Evolutionary conservation across 2,888 invertebrate species (phyloP), one percentile per base, ranked within the genome.

Genomic region (Acronicta aceris): DNA sequence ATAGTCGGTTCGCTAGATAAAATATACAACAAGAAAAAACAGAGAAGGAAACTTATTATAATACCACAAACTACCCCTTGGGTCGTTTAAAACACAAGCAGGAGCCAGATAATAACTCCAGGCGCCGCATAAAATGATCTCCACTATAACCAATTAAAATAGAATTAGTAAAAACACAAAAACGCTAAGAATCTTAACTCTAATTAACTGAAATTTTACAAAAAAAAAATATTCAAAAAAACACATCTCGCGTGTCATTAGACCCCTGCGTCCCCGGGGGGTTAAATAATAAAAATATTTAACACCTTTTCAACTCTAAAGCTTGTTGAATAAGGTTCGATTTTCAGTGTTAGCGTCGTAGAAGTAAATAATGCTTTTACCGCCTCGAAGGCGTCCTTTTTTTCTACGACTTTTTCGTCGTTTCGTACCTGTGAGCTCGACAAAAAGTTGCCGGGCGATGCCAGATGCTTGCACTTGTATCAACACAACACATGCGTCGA

Each of bases 161-260:
- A 75, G 78, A 85, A 88, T 89, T 87, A 87, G 85, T 83, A 67
- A 75, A 81, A 82, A 82, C 68, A 81, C 73, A 73, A 82, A 81
- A 79, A 81, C 82, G 38, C 72, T 65, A 80, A 73, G 78, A 82
- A 84, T 85, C 81, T 78, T 73, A 81, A 79, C 85, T 86, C 83
- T 89, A 90, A 92, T 92, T 90, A 90, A 89, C 87, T 84, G 81
- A 81, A 83, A 86, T 79, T 83, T 70, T 59, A 82, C 81, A 84
- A 85, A 85, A 80, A 76, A 30, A 71, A 52, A 60, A 65, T 59
- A 74, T 62, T 67, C 53, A 78, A 84, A 38, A 33, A 89, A 89
- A 88, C 85, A 88, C 85, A 80, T 83, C 83, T 86, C 89, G 85
- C 86, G 89, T 89, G 89, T 90, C 91, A 90, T 92, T 91, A 90